These are phyloP conservation scores for Mus caroli DNA, from an alignment of 2,797 vertebrate species.

Conservation along the genomic window DNA sequence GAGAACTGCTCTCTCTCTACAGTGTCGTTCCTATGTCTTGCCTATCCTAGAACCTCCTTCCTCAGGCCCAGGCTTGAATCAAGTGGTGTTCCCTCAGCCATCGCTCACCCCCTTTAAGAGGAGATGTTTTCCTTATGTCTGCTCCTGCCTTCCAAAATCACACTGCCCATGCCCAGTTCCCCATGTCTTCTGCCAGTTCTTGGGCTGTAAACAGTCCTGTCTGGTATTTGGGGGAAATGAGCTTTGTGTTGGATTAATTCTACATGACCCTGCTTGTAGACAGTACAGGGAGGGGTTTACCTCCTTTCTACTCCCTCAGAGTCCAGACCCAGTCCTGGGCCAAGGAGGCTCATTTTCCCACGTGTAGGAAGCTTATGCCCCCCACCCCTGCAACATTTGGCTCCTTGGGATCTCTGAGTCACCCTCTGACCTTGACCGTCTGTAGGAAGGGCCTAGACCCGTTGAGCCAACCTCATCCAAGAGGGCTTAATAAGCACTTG, in stretches of 20 bases:
- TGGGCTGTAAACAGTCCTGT: constrained; percentile 80
- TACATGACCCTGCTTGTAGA: constrained; percentile 82
- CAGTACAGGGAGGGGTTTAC: constrained; percentile 68
- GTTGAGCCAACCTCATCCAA: constrained; percentile 69
- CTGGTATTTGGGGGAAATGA: constrained; percentile 80
- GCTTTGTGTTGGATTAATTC: constrained; percentile 75
- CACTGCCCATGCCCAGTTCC: constrained; percentile 52
- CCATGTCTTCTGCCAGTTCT: constrained; percentile 65
- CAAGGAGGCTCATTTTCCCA: constrained; percentile 83
- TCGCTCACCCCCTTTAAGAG: background rate
- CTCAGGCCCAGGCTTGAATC: background rate
- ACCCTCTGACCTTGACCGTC: constrained; percentile 79
- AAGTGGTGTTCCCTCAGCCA: background rate
- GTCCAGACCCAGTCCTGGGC: constrained; percentile 71
- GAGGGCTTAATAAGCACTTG: constrained; percentile 84
- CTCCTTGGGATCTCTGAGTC: constrained; percentile 83
- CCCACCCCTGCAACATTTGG: constrained; percentile 72
- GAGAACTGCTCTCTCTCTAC: background rate
- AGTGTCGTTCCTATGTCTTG: background rate
- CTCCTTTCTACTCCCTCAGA: constrained; percentile 68
- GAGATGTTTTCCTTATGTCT: constrained; percentile 56
- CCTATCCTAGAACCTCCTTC: constrained; percentile 20
- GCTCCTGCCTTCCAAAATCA: constrained; percentile 61
- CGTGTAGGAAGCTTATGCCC: constrained; percentile 77
- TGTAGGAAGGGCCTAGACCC: constrained; percentile 75